phyloP scores from a whole-genome alignment of 2,113 vertebrate species.

The Pterocles gutturalis region DNA sequence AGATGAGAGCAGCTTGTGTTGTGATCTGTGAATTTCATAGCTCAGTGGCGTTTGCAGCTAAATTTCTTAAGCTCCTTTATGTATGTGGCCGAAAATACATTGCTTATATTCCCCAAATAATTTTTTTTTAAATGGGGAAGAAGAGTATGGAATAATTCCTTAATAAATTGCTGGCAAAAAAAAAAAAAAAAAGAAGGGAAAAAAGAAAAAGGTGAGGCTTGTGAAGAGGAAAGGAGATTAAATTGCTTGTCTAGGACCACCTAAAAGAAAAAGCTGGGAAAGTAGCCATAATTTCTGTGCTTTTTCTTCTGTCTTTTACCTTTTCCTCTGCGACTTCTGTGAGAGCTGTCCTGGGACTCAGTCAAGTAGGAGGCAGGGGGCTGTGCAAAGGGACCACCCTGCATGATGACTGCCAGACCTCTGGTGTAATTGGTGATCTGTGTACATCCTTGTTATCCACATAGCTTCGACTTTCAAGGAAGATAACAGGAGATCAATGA shows the following conservation, averaged over 20 bases:
- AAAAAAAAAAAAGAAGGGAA: background rate
- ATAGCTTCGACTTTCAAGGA: background rate
- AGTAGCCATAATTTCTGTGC: background rate
- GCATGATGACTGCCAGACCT: background rate
- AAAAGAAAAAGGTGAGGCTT: background rate
- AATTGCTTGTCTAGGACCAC: background rate
- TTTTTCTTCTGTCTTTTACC: background rate
- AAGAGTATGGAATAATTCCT: background rate
- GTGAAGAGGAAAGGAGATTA: background rate
- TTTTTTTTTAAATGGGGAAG: background rate
- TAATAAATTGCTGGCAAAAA: slow-evolving; percentile 23
- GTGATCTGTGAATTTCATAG: background rate
- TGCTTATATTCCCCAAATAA: background rate
- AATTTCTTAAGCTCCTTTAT: background rate
- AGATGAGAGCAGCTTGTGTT: background rate
- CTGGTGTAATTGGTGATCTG: background rate
- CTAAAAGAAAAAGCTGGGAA: background rate
- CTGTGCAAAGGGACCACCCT: background rate
- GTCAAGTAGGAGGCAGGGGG: background rate
- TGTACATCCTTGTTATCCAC: background rate
- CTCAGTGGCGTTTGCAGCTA: background rate
- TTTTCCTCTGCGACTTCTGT: background rate
- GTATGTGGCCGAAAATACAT: background rate
- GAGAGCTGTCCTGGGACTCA: background rate
- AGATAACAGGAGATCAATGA: background rate